These are phyloP conservation scores for Arbacia lixula DNA, from an alignment of 53 echinoderm and acorn worm genomes.

Conservation along the genomic window DNA sequence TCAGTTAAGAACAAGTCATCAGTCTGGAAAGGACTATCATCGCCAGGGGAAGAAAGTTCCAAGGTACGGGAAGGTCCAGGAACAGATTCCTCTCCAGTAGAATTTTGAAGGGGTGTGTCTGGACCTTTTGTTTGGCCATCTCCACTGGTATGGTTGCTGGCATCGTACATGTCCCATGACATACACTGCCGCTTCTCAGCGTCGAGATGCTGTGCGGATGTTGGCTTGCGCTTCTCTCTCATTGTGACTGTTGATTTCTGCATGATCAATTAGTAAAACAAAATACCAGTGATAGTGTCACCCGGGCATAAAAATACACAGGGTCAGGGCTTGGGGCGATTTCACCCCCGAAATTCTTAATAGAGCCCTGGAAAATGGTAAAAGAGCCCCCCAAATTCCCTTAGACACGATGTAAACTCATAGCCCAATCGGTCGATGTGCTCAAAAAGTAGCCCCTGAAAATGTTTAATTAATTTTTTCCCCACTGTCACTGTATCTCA, in stretches of 20 bases:
- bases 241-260: conserved; percentile 42
- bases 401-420: no score
- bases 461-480: no score
- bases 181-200: conserved; percentile 76
- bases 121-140: conserved; percentile 20
- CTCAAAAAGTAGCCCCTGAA: no score
- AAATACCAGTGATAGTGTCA: no score
- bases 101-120: background rate
- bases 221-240: conserved; percentile 70
- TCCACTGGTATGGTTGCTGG: background rate
- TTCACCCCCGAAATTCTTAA: no score
- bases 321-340: no score
- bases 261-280: no score
- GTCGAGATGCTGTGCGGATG: conserved; percentile 62
- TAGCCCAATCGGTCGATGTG: no score
- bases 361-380: no score
- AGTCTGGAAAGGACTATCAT: background rate
- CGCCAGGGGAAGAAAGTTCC: background rate
- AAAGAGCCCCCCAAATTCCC: no score
- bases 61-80: background rate
- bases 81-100: background rate
- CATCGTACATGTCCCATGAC: conserved; percentile 85
- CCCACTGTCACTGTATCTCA: no score
- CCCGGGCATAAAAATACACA: no score
- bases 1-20: background rate